Conservation (phyloP, 2,888 invertebrate genomes). For the Callimorpha dominula region DNA sequence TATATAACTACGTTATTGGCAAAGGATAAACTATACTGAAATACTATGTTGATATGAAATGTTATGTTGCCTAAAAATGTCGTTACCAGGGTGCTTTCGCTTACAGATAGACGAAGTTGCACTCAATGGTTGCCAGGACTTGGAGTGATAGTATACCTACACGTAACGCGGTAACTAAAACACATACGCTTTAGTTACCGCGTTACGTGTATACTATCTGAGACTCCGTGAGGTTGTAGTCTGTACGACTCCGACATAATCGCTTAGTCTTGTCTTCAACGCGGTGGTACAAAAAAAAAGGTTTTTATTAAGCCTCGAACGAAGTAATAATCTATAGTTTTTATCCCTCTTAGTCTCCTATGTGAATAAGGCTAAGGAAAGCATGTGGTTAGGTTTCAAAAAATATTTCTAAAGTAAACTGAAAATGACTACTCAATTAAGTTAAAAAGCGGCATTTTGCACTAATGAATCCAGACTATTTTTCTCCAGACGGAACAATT, state of each 20-base stretch:
- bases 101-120: no score
- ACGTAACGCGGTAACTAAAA: no score
- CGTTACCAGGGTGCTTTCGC: background rate
- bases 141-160: no score
- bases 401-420: background rate
- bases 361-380: background rate
- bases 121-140: no score
- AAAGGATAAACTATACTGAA: background rate
- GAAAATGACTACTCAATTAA: background rate
- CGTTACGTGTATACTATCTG: no score
- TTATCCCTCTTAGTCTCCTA: background rate
- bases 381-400: background rate
- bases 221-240: no score
- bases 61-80: background rate
- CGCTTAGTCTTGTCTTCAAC: background rate
- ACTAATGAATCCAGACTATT: conserved; percentile 14
- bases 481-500: conserved; percentile 93
- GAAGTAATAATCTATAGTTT: background rate
- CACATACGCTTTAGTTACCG: no score
- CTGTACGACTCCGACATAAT: background rate
- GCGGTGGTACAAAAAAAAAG: no score
- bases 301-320: background rate
- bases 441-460: background rate
- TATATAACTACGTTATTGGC: background rate
- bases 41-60: no score